Conservation (phyloP, 2,888 invertebrate species). For the Trichopria drosophilae region DNA sequence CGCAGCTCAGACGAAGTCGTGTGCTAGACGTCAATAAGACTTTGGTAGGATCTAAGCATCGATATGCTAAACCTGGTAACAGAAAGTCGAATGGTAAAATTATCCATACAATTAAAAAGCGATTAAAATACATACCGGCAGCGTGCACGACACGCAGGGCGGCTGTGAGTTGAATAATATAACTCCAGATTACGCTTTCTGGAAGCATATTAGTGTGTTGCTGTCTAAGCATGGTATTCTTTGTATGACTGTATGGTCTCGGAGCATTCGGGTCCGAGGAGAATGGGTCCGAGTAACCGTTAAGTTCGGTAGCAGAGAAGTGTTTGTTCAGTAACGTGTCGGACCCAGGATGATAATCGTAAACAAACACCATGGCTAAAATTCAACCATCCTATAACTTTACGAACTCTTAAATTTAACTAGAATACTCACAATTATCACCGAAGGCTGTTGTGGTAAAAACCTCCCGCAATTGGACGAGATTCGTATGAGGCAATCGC, state of each 20-base stretch:
- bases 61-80: conserved; percentile 68
- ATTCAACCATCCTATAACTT: conserved; percentile 32
- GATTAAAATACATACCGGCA: conserved; percentile 52
- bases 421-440: conserved; percentile 79
- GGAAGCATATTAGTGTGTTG: conserved; percentile 77
- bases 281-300: conserved; percentile 77
- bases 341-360: conserved; percentile 91
- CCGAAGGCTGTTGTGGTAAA: conserved; percentile 95
- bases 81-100: too few relatives aligned
- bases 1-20: conserved; percentile 79
- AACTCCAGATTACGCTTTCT: conserved; percentile 92
- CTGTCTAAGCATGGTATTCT: conserved; percentile 78
- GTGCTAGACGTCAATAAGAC: conserved; percentile 77
- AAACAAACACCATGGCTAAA: conserved; percentile 92
- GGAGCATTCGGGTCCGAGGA: conserved; percentile 81
- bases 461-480: conserved; percentile 88
- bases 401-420: neutral
- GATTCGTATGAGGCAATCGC: conserved; percentile 90
- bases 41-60: conserved; percentile 90
- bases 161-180: conserved; percentile 92
- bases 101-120: neutral
- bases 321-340: conserved; percentile 86
- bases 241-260: conserved; percentile 79
- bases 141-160: conserved; percentile 90
- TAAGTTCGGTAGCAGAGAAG: conserved; percentile 69